These are phyloP conservation scores for Drosophila nigrodunni DNA, from an alignment of 1,140 invertebrate genomes.

Conservation along the genomic window DNA sequence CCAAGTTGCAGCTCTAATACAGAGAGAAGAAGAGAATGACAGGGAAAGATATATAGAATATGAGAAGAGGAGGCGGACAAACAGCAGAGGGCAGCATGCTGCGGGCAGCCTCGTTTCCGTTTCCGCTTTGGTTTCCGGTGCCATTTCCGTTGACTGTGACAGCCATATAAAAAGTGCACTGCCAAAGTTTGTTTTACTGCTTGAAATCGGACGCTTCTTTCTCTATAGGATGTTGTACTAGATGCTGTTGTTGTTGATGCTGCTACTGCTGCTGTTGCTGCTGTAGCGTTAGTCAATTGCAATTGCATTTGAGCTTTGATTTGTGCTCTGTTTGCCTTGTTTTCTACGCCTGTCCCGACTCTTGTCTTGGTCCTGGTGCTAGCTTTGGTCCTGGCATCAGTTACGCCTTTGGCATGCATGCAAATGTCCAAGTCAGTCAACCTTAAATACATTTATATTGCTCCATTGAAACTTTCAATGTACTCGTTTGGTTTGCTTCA, in stretches of 20 bases:
- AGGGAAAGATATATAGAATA: background rate
- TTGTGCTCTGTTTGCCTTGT: conserved; percentile 28
- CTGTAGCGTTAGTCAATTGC: conserved; percentile 35
- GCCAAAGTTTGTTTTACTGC: conserved; percentile 53
- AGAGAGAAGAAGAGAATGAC: background rate
- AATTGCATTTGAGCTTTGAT: conserved; percentile 44
- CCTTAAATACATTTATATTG: conserved; percentile 19
- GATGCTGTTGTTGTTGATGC: conserved; percentile 4
- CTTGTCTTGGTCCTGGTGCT: background rate
- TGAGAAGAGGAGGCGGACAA: background rate
- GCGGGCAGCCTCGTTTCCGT: conserved; percentile 49
- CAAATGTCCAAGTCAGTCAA: conserved; percentile 44
- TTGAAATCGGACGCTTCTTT: conserved; percentile 35
- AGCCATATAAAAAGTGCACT: conserved; percentile 47
- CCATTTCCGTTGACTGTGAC: conserved; percentile 41
- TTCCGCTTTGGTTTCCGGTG: conserved; percentile 40
- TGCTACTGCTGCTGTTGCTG: background rate
- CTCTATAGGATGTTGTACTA: conserved; percentile 22
- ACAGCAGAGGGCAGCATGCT: conserved; percentile 21
- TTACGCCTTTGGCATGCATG: conserved; percentile 39
- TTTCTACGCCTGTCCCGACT: background rate
- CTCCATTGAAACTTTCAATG: conserved; percentile 6
- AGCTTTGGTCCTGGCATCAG: conserved; percentile 2
- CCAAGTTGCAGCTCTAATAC: conserved; percentile 37
- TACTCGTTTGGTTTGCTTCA: conserved; percentile 1